These are phyloP conservation scores for Centroberyx gerrardi DNA, from an alignment of 2,797 vertebrate species.

Conservation along the genomic window DNA sequence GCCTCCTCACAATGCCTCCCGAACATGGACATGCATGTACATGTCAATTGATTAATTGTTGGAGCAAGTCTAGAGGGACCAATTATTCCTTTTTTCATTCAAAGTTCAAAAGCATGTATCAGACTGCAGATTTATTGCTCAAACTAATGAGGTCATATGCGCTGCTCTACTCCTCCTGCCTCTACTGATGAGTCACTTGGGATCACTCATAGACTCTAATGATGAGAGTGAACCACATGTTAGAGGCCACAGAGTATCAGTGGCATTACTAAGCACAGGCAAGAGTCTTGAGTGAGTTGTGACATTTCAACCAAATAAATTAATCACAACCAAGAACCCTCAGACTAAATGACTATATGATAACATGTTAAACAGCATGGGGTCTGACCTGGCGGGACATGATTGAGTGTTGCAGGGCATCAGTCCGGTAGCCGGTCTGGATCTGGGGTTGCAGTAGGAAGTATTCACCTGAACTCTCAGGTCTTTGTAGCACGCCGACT, in stretches of 20 bases:
- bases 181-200: neutral
- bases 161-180: neutral
- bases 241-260: slow-evolving; percentile 26
- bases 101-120: slow-evolving; percentile 27
- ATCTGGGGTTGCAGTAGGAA: slow-evolving; percentile 87
- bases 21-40: slow-evolving; percentile 45
- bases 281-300: slow-evolving; percentile 25
- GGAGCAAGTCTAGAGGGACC: slow-evolving; percentile 41
- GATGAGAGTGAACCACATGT: neutral
- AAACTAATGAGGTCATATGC: neutral
- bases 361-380: neutral
- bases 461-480: slow-evolving; percentile 87
- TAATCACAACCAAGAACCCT: neutral
- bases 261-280: neutral
- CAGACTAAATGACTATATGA: neutral
- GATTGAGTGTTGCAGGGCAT: slow-evolving; percentile 88
- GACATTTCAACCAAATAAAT: slow-evolving; percentile 33
- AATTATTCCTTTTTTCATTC: slow-evolving; percentile 50
- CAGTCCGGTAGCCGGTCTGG: slow-evolving; percentile 82
- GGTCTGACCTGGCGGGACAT: slow-evolving; percentile 85
- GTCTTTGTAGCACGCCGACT: slow-evolving; percentile 89
- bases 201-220: neutral
- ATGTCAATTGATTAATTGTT: slow-evolving; percentile 49
- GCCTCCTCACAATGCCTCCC: slow-evolving; percentile 34
- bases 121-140: neutral